phyloP scores from a whole-genome alignment of 2,113 vertebrate genomes.

The Bungarus multicinctus region DNA sequence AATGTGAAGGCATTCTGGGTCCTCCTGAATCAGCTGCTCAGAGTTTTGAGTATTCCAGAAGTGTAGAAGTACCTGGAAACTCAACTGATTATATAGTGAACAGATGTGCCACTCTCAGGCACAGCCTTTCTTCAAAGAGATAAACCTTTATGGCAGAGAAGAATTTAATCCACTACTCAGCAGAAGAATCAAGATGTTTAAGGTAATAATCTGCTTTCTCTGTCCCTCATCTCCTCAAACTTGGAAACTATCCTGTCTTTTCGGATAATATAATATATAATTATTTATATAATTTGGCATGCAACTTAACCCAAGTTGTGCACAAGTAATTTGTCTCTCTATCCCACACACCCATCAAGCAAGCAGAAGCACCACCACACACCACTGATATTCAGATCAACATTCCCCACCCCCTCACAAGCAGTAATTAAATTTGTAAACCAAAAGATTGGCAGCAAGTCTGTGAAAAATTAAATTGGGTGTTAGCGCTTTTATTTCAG shows the following conservation, averaged over 20 bases:
- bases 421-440: background rate
- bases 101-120: background rate
- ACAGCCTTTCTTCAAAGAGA: background rate
- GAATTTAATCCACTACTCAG: background rate
- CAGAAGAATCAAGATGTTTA: background rate
- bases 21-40: background rate
- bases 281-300: background rate
- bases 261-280: no score
- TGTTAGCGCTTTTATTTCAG: slow-evolving; percentile 17
- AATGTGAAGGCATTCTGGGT: background rate
- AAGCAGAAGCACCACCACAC: background rate
- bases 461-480: background rate
- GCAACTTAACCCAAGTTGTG: background rate
- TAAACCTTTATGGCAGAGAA: background rate
- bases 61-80: background rate
- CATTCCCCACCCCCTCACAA: background rate
- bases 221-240: background rate
- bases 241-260: background rate
- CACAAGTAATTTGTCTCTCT: background rate
- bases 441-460: background rate
- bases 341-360: background rate
- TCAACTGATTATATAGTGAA: background rate
- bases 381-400: background rate
- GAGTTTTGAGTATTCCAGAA: background rate
- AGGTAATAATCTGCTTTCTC: background rate